These are phyloP conservation scores for Eucriotettix oculatus DNA, from an alignment of 2,888 invertebrate species.

Conservation along the genomic window DNA sequence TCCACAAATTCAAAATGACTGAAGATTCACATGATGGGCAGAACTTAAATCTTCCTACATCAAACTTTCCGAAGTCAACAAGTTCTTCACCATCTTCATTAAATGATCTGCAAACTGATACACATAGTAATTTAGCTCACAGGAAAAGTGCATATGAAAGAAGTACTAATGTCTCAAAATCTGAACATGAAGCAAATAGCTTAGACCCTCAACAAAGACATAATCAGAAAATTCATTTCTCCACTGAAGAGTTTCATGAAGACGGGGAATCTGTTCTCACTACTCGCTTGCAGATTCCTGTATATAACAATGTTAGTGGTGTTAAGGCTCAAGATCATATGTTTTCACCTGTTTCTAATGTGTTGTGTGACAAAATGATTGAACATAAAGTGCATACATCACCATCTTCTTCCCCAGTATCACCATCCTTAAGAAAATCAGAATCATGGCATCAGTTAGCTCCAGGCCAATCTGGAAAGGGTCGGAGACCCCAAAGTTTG, in stretches of 20 bases:
- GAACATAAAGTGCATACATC: conserved; percentile 1
- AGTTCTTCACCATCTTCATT: background rate
- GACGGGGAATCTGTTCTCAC: conserved; percentile 27
- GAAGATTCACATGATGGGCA: background rate
- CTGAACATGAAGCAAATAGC: background rate
- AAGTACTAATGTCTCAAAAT: too few species aligned
- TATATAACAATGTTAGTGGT: conserved; percentile 12
- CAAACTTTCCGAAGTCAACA: background rate
- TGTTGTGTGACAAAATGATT: too few species aligned
- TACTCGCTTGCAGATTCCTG: conserved; percentile 27
- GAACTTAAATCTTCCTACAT: background rate
- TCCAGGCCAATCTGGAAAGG: conserved; percentile 36
- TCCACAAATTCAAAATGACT: conserved; percentile 1
- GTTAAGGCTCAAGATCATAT: background rate
- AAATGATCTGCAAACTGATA: background rate
- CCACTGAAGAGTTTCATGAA: conserved; percentile 15
- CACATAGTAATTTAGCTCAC: background rate
- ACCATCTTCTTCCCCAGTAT: conserved; percentile 5
- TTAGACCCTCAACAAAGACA: background rate
- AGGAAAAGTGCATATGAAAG: background rate
- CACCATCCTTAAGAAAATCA: conserved; percentile 7
- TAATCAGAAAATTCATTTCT: conserved; percentile 5
- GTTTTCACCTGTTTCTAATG: too few species aligned
- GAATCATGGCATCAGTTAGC: conserved; percentile 33
- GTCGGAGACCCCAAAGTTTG: conserved; percentile 19